Percentiles rank a stretch among this genome's conserved stretches.
These are phyloP conservation scores for Drosophila subsilvestris DNA, from an alignment of 2,888 invertebrate genomes.

Conservation along the genomic window DNA sequence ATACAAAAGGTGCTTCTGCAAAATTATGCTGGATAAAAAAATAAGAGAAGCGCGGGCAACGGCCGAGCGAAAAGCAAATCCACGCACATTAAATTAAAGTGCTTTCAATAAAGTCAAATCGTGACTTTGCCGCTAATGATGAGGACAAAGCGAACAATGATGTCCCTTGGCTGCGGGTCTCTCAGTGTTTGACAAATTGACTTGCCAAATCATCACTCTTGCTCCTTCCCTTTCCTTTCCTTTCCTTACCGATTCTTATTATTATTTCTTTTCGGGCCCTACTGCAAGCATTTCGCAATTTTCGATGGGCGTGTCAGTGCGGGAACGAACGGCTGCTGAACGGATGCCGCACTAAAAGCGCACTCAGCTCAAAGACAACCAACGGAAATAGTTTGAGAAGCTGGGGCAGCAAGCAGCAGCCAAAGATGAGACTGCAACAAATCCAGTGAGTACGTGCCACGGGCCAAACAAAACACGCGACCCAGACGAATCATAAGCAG, in stretches of 20 bases:
- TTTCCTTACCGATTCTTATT: not conserved
- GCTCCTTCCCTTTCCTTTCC: not conserved
- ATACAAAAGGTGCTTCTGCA: constrained; percentile 74
- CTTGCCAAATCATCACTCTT: constrained; percentile 70
- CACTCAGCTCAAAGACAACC: constrained; percentile 80
- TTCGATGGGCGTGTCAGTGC: constrained; percentile 23
- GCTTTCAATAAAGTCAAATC: constrained; percentile 80
- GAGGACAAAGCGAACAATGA: constrained; percentile 49
- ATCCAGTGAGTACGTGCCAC: constrained; percentile 60
- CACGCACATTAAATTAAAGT: constrained; percentile 79
- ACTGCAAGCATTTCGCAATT: constrained; percentile 46
- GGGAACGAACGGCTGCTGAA: constrained; percentile 35
- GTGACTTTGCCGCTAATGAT: constrained; percentile 81
- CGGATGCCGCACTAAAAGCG: constrained; percentile 81
- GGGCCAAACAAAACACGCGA: constrained; percentile 72
- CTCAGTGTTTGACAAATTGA: constrained; percentile 69
- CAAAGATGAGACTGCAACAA: constrained; percentile 17
- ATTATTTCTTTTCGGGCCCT: constrained; percentile 2
- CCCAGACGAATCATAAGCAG: constrained; percentile 64
- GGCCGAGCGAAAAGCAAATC: constrained; percentile 55
- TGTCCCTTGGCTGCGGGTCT: constrained; percentile 24
- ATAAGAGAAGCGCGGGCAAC: not conserved
- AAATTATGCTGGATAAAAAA: constrained; percentile 65
- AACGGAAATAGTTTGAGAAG: constrained; percentile 72
- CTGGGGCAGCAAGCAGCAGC: constrained; percentile 40